Base-by-base conservation (phyloP, 2,888 invertebrate genomes). In the Hecatera dysodea region DNA sequence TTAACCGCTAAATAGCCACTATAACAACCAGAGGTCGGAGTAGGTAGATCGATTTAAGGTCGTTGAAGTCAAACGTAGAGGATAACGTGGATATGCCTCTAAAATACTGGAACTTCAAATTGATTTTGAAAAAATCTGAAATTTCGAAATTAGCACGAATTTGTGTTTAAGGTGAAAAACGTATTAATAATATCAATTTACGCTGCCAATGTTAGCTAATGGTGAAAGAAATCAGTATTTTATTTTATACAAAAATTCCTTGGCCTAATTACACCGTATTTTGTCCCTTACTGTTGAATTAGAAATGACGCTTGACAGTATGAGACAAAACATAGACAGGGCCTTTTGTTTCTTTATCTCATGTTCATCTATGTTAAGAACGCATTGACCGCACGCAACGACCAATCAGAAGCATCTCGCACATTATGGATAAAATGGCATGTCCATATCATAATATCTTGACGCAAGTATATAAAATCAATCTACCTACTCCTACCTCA, bases 31-130 rank as follows among this genome's bases (percentile, higher is more conserved):
- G 50, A 53, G 53, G 64, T 64, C 64, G 64, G 52, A 44, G 64
- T 64, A 64, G 64, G 64, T 55, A 55, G 64, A 64, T 64, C n/a
- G n/a, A n/a, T n/a, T 64, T 64, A 64, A 42, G 53, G 64, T 64
- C 44, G 24, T 64, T 64, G 55, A 64, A 24, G 39, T 64, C 64
- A 55, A 64, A 64, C 64, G 55, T 64, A 64, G 53, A 64, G 53
- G 53, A 52, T 63, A 63, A 63, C 53, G 19, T 64, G 53, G 53
- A 55, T 64, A 44, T 55, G 55, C 53, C 64, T 42, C 42, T 17
- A 42, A 42, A 42, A 33, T 33, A 42, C 42, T 4, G 42, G 42
- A 42, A 42, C 42, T 42, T 42, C 42, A 42, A 17, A 42, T 42
- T n/a, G n/a, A n/a, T n/a, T n/a, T n/a, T n/a, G n/a, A n/a, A n/a